Conservation (phyloP, 1,140 invertebrate species). For the Drosophila fuyamai region DNA sequence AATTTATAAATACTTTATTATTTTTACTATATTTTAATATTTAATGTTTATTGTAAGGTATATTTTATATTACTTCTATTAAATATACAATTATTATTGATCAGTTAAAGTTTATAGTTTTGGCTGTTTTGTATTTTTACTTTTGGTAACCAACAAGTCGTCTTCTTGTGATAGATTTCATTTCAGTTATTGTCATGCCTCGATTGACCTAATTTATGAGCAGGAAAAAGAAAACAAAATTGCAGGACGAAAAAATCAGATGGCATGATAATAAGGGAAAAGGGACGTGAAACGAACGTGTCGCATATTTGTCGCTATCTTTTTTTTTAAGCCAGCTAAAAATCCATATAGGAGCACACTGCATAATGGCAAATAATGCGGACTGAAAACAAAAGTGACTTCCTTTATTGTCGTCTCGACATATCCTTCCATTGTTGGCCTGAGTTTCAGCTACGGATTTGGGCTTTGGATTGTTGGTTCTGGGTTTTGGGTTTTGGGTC, state of each 20-base stretch:
- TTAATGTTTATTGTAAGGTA: too few relatives aligned
- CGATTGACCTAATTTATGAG: slow-evolving; percentile 42
- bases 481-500: slow-evolving; percentile 32
- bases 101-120: neutral
- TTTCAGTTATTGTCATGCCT: slow-evolving; percentile 16
- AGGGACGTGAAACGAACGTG: slow-evolving; percentile 26
- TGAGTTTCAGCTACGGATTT: slow-evolving; percentile 25
- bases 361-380: slow-evolving; percentile 72
- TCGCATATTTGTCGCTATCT: slow-evolving; percentile 38
- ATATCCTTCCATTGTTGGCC: slow-evolving; percentile 66
- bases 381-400: slow-evolving; percentile 80
- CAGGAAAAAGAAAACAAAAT: slow-evolving; percentile 27
- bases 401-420: slow-evolving; percentile 79
- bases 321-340: slow-evolving; percentile 5
- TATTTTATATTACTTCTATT: too few relatives aligned
- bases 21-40: neutral
- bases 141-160: slow-evolving; percentile 10
- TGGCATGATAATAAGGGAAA: slow-evolving; percentile 5
- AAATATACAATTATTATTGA: too few relatives aligned
- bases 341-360: slow-evolving; percentile 30
- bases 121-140: neutral
- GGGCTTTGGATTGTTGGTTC: slow-evolving; percentile 36
- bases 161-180: neutral
- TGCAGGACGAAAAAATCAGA: slow-evolving; percentile 6
- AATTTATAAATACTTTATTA: neutral